Evolutionary conservation across 2,888 invertebrate species (phyloP), one percentile per base, ranked within the genome.

Genomic region (Cephonodes hylas): DNA sequence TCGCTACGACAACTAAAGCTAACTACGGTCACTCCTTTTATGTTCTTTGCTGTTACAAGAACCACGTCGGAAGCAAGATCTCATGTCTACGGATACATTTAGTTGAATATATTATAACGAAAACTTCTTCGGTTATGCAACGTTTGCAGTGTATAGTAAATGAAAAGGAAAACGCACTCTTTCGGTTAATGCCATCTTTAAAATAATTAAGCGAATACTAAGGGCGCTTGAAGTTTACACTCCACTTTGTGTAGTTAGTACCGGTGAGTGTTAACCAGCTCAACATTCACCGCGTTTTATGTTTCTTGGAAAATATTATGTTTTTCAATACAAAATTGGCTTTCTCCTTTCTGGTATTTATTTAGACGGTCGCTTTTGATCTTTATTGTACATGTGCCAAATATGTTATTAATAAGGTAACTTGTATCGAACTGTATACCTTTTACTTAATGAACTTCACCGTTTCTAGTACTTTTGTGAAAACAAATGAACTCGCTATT

Each of bases 1-100:
- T 64, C 85, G 83, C 79, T 90, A 90, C 82, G 84, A 86, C 84
- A 87, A 89, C 83, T 91, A 91, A 79, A 83, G 66, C 61, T 67
- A 64, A 68, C 68, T 66, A 69, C 72, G 68, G 74, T 76, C 62
- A 72, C 59, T 67, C 67, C 69, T 80, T 81, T 69, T 74, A 53
- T 27, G 42, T 57, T 57, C 38, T 10, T 57, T 42, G 22, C 25
- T 34, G 56, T 31, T 34, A 27, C 31, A 44, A 48, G 27, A 3
- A 18, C 18, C 53, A 18, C 27, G 27, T 53, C 10, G 53, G 23
- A 53, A 27, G 27, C 18, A 31, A 27, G 8, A 18, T 15, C 22
- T 4, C 53, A 53, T 10, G 31, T 31, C 31, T 31, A 31, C 15
- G 15, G 27, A 53, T 53, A 20, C 20, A 23, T 25, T 46, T 46